Conservation (phyloP, 2,888 invertebrate species). For the Hyalella azteca region DNA sequence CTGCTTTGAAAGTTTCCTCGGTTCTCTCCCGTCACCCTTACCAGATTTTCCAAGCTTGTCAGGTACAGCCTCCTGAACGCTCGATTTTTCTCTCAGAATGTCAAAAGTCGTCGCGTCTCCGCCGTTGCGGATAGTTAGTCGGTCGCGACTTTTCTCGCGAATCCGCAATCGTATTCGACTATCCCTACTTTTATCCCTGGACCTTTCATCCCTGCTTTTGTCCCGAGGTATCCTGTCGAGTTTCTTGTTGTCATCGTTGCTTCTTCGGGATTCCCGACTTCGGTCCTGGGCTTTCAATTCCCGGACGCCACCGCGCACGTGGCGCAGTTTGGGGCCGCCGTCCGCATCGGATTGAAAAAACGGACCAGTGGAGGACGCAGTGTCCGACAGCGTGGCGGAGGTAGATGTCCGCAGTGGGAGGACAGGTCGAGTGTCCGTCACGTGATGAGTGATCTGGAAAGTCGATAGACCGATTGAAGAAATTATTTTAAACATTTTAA, state of each 20-base stretch:
- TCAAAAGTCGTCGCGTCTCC: constrained; percentile 11
- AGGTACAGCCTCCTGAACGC: constrained; percentile 8
- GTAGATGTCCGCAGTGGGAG: background rate
- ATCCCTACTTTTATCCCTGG: constrained; percentile 43
- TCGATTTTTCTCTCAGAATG: constrained; percentile 25
- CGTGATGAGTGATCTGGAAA: constrained; percentile 55
- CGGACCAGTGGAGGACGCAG: background rate
- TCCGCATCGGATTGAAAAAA: constrained; percentile 27
- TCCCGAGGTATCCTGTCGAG: constrained; percentile 37
- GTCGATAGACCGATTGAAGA: too few relatives aligned
- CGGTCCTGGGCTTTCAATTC: constrained; percentile 46
- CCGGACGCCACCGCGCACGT: constrained; percentile 33
- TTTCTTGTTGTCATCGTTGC: constrained; percentile 14
- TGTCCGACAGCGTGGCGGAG: constrained; percentile 4
- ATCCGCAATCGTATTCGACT: constrained; percentile 19
- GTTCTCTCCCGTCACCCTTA: constrained; percentile 40
- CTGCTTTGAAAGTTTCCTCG: constrained; percentile 54
- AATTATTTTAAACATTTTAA: too few relatives aligned
- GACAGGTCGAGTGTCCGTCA: constrained; percentile 45
- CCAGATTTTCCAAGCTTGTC: background rate
- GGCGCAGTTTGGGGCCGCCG: constrained; percentile 37
- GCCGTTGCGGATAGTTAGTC: background rate
- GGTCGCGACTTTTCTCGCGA: constrained; percentile 36
- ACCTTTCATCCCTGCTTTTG: constrained; percentile 15
- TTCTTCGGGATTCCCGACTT: constrained; percentile 18